A percentile compares a stretch with the other conserved stretches of the same genome.
Conservation (phyloP, 2,797 vertebrate genomes). For the Lycodopsis pacificus region DNA sequence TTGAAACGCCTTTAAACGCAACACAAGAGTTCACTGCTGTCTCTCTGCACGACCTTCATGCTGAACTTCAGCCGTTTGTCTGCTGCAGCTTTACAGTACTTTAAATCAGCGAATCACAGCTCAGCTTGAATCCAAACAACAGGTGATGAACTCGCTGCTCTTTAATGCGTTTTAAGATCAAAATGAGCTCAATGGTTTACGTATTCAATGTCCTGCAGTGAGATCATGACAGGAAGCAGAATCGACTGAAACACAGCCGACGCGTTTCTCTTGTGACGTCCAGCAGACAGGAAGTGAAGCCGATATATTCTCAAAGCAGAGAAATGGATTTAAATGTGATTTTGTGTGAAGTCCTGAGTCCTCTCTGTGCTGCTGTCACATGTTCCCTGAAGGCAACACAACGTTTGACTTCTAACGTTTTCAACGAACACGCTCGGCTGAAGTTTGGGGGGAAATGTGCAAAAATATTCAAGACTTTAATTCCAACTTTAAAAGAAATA, state of each 20-base stretch:
- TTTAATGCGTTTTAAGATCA: too few species aligned
- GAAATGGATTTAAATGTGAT: too few species aligned
- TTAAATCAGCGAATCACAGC: background rate
- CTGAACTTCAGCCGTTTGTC: background rate
- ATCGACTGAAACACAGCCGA: background rate
- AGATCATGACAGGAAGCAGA: conserved; percentile 5
- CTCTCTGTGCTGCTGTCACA: background rate
- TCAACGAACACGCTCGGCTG: too few species aligned
- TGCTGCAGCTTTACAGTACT: background rate
- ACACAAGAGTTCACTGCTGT: background rate
- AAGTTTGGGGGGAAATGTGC: background rate
- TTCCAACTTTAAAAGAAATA: background rate
- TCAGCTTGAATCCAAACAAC: background rate
- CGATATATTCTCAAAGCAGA: background rate
- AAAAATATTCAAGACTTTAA: background rate
- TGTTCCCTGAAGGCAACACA: background rate
- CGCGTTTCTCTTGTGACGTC: background rate
- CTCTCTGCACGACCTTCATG: background rate
- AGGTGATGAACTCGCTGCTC: too few species aligned
- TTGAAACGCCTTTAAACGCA: background rate
- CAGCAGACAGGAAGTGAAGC: background rate
- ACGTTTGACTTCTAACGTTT: too few species aligned
- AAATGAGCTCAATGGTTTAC: too few species aligned
- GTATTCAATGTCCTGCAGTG: background rate
- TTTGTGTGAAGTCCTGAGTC: too few species aligned